Evolutionary conservation across 1,140 invertebrate genomes (phyloP).

Genomic region (Hyposmocoma kahamanoa): DNA sequence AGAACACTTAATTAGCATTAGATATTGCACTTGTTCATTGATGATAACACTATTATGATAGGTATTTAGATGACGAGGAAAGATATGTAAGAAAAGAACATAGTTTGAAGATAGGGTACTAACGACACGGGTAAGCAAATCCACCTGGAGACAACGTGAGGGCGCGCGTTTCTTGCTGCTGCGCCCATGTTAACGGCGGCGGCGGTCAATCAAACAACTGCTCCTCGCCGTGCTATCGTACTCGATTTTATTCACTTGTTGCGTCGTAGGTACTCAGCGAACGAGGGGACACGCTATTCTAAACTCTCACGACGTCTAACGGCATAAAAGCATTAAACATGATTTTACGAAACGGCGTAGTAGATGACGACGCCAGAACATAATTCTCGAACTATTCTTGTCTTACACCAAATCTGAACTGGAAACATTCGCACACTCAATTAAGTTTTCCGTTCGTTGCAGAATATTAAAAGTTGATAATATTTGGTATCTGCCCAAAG

Average conservation of each 20-base stretch:
- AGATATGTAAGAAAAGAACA: too few species aligned
- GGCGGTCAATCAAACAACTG: constrained; percentile 52
- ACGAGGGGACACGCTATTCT: constrained; percentile 34
- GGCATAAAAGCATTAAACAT: constrained; percentile 39
- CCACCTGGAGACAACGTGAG: constrained; percentile 60
- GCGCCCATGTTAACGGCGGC: constrained; percentile 58
- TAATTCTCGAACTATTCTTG: too few species aligned
- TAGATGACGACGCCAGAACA: too few species aligned
- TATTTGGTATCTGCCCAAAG: too few species aligned
- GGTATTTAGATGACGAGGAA: too few species aligned
- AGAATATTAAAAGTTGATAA: too few species aligned
- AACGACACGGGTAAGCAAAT: constrained; percentile 55
- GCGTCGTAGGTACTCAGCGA: constrained; percentile 35
- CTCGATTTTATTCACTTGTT: constrained; percentile 60
- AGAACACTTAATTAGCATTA: too few species aligned
- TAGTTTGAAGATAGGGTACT: constrained; percentile 40
- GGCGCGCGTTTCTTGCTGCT: constrained; percentile 57
- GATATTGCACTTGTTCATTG: too few species aligned
- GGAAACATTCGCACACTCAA: too few species aligned
- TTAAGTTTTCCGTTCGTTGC: too few species aligned
- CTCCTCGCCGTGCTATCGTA: constrained; percentile 37
- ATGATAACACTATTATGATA: too few species aligned
- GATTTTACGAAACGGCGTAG: constrained; percentile 33
- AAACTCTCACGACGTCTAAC: constrained; percentile 31
- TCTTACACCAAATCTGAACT: too few species aligned